Evolutionary conservation across 2,113 vertebrate species (phyloP).

Genomic region (Mormyrus lacerda): DNA sequence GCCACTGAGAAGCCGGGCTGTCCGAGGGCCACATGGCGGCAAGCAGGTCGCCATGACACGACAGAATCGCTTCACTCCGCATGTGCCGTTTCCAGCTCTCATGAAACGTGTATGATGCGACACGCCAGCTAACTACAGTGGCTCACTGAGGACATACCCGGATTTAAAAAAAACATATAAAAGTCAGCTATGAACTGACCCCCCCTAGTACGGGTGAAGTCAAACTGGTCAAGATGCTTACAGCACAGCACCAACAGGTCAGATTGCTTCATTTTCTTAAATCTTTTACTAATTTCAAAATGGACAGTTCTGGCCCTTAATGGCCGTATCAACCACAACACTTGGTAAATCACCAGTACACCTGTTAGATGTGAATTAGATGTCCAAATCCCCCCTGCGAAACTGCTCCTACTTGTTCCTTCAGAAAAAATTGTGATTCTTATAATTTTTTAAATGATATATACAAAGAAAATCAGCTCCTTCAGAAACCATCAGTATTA

Average conservation of each 20-base stretch:
- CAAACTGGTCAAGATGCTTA: slow-evolving; percentile 27
- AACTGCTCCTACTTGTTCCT: background rate
- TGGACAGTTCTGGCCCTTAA: background rate
- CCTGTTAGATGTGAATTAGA: background rate
- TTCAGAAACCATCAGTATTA: slow-evolving; percentile 9
- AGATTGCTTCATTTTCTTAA: background rate
- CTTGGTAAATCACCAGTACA: too few relatives aligned
- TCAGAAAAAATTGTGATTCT: background rate
- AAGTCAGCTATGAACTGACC: background rate
- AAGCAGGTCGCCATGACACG: background rate
- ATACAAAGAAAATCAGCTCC: slow-evolving; percentile 23
- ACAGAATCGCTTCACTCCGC: background rate
- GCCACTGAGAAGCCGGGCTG: slow-evolving; percentile 24
- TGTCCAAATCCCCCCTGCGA: background rate
- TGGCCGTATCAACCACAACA: background rate
- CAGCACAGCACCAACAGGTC: background rate
- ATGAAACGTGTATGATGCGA: background rate
- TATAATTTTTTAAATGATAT: background rate
- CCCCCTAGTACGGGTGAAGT: slow-evolving; percentile 56
- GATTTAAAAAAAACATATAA: background rate
- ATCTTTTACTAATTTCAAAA: background rate
- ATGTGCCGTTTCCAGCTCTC: background rate
- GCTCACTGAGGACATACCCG: background rate
- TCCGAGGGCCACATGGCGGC: slow-evolving; percentile 21
- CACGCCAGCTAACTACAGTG: background rate